These are phyloP conservation scores for Anastrepha ludens DNA, from an alignment of 1,140 invertebrate species.

Conservation along the genomic window DNA sequence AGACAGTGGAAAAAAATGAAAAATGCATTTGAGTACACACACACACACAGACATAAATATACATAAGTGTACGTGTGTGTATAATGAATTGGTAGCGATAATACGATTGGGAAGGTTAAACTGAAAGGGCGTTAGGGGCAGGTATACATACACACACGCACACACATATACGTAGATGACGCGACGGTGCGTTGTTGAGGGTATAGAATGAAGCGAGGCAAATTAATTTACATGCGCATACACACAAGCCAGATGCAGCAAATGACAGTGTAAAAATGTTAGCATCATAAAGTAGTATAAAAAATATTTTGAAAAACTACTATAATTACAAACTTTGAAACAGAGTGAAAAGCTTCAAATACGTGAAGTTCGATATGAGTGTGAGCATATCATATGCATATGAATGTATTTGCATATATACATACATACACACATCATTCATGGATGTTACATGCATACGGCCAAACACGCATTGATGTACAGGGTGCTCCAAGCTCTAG, in stretches of 20 bases:
- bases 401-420: no score
- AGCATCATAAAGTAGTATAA: background rate
- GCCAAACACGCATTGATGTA: no score
- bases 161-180: background rate
- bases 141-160: background rate
- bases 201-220: background rate
- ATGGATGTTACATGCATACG: no score
- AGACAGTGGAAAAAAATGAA: background rate
- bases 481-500: no score
- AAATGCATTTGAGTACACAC: background rate
- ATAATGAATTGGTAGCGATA: background rate
- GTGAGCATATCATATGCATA: no score
- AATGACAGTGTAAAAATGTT: background rate
- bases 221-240: background rate
- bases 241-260: background rate
- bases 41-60: background rate
- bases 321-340: background rate
- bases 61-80: background rate
- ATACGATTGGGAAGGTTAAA: conserved; percentile 42
- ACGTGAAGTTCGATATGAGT: no score
- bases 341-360: background rate
- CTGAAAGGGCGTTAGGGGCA: background rate
- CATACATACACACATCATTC: no score
- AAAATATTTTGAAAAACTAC: background rate
- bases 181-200: background rate